phyloP scores from a whole-genome alignment of 2,797 vertebrate genomes.

The Aplochiton taeniatus region DNA sequence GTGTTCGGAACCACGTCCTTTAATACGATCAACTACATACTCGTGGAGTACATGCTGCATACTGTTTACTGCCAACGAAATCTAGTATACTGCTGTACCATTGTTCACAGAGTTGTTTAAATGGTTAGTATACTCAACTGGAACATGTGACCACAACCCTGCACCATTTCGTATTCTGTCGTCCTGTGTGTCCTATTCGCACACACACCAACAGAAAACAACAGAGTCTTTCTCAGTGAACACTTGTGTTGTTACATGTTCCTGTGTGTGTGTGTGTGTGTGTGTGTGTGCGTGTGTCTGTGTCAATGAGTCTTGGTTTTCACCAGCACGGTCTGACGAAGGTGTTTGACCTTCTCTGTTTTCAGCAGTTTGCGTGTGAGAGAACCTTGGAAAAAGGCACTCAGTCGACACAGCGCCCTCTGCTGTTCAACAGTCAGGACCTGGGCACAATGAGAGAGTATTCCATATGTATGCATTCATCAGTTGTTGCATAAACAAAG shows the following conservation, averaged over 20 bases:
- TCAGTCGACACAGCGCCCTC: conserved; percentile 80
- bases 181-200: conserved; percentile 91
- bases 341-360: conserved; percentile 90
- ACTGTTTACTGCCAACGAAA: too few species aligned
- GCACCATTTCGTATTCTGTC: too few species aligned
- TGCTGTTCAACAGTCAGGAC: conserved; percentile 79
- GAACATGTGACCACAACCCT: too few species aligned
- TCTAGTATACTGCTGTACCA: too few species aligned
- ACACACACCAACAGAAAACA: neutral
- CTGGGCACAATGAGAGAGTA: conserved; percentile 38
- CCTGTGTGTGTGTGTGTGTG: too few species aligned
- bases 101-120: too few species aligned
- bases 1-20: too few species aligned
- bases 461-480: too few species aligned
- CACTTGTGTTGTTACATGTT: conserved; percentile 3
- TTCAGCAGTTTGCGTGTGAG: conserved; percentile 88
- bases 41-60: neutral
- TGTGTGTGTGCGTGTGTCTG: too few species aligned
- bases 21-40: too few species aligned
- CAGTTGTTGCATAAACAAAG: too few species aligned
- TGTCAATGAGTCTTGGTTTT: conserved; percentile 22
- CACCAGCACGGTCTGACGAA: conserved; percentile 89
- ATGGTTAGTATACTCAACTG: too few species aligned
- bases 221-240: neutral
- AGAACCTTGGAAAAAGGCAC: conserved; percentile 87